These are phyloP conservation scores for Ibycter americanus DNA, from an alignment of 2,797 vertebrate species.

Conservation along the genomic window DNA sequence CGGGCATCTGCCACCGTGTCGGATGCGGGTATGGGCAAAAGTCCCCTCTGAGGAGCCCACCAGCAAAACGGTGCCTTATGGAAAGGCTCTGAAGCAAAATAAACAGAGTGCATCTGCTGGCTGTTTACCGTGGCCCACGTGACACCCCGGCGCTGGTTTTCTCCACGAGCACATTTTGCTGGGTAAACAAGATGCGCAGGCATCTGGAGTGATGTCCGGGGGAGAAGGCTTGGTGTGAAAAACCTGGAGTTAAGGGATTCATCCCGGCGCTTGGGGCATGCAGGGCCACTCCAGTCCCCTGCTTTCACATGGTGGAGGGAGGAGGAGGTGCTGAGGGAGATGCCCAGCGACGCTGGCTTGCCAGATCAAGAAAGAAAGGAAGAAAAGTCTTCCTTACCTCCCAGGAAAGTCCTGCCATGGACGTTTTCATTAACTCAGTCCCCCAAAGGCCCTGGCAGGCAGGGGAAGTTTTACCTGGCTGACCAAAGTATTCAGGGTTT, in stretches of 20 bases:
- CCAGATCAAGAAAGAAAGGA: not conserved
- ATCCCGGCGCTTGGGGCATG: not conserved
- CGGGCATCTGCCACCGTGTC: not conserved
- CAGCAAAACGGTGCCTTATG: conserved; percentile 73
- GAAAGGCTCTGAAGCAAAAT: conserved; percentile 76
- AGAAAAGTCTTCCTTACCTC: not conserved
- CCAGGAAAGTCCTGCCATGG: not conserved
- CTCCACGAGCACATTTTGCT: conserved; percentile 67
- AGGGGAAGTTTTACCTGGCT: not conserved
- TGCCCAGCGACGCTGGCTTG: fast-evolving
- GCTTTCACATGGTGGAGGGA: fast-evolving
- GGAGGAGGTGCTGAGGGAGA: not conserved
- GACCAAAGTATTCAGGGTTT: not conserved
- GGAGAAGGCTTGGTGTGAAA: conserved; percentile 55
- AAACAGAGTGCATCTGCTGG: conserved; percentile 78
- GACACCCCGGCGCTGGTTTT: conserved; percentile 42
- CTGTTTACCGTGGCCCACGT: conserved; percentile 76
- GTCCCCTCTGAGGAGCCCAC: conserved; percentile 13
- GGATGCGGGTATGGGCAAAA: not conserved
- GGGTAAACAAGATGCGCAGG: conserved; percentile 74
- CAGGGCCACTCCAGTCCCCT: not conserved
- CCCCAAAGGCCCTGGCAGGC: not conserved
- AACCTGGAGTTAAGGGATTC: not conserved
- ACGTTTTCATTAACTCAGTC: not conserved
- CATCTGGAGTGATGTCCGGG: conserved; percentile 43